phyloP scores from a whole-genome alignment of 2,888 invertebrate genomes.

The Erebia aethiops region DNA sequence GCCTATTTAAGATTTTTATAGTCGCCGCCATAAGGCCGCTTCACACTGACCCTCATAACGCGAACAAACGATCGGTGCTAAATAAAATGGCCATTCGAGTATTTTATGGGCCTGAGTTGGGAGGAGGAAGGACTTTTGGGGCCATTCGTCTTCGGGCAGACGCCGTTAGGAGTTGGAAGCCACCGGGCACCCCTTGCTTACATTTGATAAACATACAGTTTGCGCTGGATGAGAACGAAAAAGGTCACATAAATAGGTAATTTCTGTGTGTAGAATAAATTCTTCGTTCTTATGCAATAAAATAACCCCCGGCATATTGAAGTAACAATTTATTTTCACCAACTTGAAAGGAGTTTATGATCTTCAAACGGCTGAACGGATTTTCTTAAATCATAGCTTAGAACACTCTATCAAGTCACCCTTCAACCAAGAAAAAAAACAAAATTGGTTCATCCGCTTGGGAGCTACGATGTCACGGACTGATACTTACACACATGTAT shows the following conservation, averaged over 20 bases:
- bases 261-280: too few relatives aligned
- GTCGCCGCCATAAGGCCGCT: slow-evolving; percentile 17
- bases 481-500: too few relatives aligned
- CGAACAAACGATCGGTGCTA: slow-evolving; percentile 39
- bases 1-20: slow-evolving; percentile 16
- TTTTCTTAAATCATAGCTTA: too few relatives aligned
- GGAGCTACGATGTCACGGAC: too few relatives aligned
- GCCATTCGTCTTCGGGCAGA: slow-evolving; percentile 62
- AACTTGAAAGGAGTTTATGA: too few relatives aligned
- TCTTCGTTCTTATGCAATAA: too few relatives aligned
- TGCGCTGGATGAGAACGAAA: slow-evolving; percentile 22
- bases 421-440: too few relatives aligned
- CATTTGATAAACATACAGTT: slow-evolving; percentile 12
- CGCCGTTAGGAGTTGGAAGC: slow-evolving; percentile 45
- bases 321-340: too few relatives aligned
- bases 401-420: too few relatives aligned
- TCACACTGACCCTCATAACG: slow-evolving; percentile 25
- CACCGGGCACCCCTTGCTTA: slow-evolving; percentile 33
- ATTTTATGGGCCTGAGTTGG: slow-evolving; percentile 58
- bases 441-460: too few relatives aligned
- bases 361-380: too few relatives aligned
- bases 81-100: slow-evolving; percentile 62
- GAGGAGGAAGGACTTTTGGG: slow-evolving; percentile 49
- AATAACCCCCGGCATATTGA: too few relatives aligned
- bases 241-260: neutral